Base-by-base conservation (phyloP, 2,113 vertebrate genomes). In the Anas platyrhynchos region DNA sequence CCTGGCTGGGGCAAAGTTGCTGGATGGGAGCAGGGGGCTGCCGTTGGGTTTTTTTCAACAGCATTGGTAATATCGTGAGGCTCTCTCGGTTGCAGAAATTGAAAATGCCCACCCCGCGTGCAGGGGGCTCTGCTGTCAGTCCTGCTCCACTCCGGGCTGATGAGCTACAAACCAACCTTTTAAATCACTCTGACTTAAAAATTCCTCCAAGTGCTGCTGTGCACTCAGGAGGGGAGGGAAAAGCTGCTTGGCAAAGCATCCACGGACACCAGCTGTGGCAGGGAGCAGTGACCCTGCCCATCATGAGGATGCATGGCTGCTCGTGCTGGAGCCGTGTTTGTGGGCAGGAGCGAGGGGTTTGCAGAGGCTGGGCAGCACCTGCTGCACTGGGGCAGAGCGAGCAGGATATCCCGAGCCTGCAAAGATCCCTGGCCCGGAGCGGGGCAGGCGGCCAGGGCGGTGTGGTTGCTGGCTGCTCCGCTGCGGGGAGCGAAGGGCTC, bases 241-340 rank as follows among this genome's bases (percentile, higher is more conserved):
- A 74, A 71, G n/a, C 29, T 11, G 36, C 91, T 96, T 95, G 94
- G 94, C 91, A 83, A 34, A 84, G 63, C 38, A 50, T 63, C 67
- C 82, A 54, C 88, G 79, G 91, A 93, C 96, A 91, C 8, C 18
- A 97, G 86, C 75, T 6, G 0, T 48, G 85, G 80, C 69, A 55
- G 54, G 84, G 61, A 71, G 54, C 23, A 59, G 63, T 2, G 86
- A 73, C 84, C 75, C 79, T 48, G 7, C 91, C 83, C 83, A 74
- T 77, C 96, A 36, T 86, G 75, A 94, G 83, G 78, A 95, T 20
- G 92, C 71, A 23, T 0, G 0, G 69, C 69, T 3, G 1, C 90
- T 91, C 73, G 83, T 73, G 86, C 17, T 50, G 78, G 91, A 83
- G 88, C 83, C 71, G 81, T 32, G 61, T 13, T 34, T 66, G 78